Percentiles rank a stretch among this genome's conserved stretches.
Evolutionary conservation across 1,140 invertebrate species (phyloP).

Genomic region (Zaprionus nigranus): DNA sequence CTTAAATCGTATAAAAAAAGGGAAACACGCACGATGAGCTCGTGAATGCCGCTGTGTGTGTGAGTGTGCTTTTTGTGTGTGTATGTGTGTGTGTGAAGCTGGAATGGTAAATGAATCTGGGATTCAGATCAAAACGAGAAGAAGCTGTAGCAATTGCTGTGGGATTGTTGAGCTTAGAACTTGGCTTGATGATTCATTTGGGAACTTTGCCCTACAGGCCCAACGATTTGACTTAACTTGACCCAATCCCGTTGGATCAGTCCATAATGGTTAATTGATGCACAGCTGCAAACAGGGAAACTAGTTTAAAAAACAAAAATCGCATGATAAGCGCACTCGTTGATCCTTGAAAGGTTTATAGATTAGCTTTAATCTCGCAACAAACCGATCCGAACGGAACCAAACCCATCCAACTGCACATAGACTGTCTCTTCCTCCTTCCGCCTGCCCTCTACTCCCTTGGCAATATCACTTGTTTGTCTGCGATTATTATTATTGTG

Average conservation of each 20-base stretch:
- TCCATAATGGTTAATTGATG: conserved; percentile 11
- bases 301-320: neutral
- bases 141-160: conserved; percentile 23
- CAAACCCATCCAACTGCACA: conserved; percentile 4
- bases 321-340: neutral
- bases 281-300: neutral
- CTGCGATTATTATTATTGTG: conserved; percentile 5
- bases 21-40: conserved; percentile 6
- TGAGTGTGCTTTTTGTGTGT: too few species aligned
- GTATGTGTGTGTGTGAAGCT: neutral
- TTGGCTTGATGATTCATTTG: conserved; percentile 6
- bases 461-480: conserved; percentile 16
- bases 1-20: conserved; percentile 23
- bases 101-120: conserved; percentile 3
- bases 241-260: neutral
- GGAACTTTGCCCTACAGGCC: conserved; percentile 10
- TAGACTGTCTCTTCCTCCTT: neutral
- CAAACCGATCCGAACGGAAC: neutral
- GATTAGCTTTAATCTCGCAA: conserved; percentile 18
- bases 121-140: conserved; percentile 14
- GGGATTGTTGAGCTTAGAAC: conserved; percentile 6
- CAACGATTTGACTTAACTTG: neutral
- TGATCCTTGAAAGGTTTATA: conserved; percentile 7
- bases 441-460: neutral
- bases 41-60: neutral